phyloP scores from a whole-genome alignment of 2,113 vertebrate species.

The Fulmarus glacialis region DNA sequence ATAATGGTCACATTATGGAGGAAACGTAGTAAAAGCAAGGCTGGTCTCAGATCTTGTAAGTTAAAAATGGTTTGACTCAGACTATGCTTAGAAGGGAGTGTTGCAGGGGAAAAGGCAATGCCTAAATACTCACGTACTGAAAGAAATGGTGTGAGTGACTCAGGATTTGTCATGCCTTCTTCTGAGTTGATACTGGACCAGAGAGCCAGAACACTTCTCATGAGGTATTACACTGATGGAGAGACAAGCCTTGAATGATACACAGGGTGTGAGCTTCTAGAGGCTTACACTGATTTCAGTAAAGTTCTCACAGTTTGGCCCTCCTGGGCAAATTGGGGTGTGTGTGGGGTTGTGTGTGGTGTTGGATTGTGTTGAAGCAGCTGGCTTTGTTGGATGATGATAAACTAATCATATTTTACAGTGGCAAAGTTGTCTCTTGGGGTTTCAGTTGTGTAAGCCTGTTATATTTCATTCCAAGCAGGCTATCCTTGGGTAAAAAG shows the following conservation, averaged over 20 bases:
- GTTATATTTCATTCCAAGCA: neutral
- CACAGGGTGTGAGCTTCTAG: neutral
- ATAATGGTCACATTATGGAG: neutral
- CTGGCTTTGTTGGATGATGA: neutral
- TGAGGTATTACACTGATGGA: neutral
- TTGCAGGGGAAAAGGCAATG: neutral
- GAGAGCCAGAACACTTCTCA: neutral
- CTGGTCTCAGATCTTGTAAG: neutral
- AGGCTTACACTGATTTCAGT: neutral
- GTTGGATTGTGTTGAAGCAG: neutral
- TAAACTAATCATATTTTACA: neutral
- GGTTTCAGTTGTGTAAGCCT: neutral
- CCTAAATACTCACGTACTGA: neutral
- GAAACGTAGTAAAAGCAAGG: neutral
- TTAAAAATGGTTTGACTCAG: neutral
- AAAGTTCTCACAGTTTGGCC: neutral
- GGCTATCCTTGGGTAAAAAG: neutral
- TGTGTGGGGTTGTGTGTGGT: fast-evolving
- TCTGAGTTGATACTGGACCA: neutral
- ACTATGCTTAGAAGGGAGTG: neutral
- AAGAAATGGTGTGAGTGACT: neutral
- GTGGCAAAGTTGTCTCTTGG: neutral
- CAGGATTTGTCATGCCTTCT: neutral
- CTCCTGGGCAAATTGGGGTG: neutral
- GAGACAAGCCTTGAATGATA: neutral